Conservation (phyloP, 2,113 vertebrate genomes). For the Oryzias celebensis region DNA sequence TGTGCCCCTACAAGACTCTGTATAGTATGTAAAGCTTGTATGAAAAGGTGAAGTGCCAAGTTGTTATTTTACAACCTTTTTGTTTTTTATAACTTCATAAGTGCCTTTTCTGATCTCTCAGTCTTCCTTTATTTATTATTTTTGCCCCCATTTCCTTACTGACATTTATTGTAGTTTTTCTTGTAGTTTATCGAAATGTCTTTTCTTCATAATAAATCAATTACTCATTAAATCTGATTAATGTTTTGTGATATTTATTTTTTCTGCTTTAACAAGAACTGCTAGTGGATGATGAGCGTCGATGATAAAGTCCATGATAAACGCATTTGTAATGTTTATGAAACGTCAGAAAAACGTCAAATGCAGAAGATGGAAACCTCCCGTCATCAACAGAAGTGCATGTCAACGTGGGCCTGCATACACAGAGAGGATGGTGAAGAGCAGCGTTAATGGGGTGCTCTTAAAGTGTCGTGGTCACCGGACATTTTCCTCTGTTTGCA, state of each 20-base stretch:
- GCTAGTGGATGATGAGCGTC: no score
- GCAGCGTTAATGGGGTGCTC: no score
- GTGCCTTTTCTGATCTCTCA: conserved; percentile 12
- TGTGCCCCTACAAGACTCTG: background rate
- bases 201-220: conserved; percentile 63
- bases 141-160: conserved; percentile 14
- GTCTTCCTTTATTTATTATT: conserved; percentile 56
- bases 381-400: no score
- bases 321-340: no score
- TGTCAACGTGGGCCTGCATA: no score
- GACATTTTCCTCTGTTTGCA: no score
- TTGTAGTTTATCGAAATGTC: conserved; percentile 40
- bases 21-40: conserved; percentile 30
- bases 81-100: conserved; percentile 29
- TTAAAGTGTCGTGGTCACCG: no score
- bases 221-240: conserved; percentile 34
- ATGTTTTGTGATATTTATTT: background rate
- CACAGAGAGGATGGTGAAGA: no score
- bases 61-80: conserved; percentile 31
- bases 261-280: no score
- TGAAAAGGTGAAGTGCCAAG: background rate
- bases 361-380: no score
- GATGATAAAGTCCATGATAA: no score
- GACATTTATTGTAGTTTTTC: conserved; percentile 53
- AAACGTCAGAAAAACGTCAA: no score